Evolutionary conservation across 2,113 vertebrate species (phyloP), one percentile per base, ranked within the genome.

Genomic region (Caranx melampygus): DNA sequence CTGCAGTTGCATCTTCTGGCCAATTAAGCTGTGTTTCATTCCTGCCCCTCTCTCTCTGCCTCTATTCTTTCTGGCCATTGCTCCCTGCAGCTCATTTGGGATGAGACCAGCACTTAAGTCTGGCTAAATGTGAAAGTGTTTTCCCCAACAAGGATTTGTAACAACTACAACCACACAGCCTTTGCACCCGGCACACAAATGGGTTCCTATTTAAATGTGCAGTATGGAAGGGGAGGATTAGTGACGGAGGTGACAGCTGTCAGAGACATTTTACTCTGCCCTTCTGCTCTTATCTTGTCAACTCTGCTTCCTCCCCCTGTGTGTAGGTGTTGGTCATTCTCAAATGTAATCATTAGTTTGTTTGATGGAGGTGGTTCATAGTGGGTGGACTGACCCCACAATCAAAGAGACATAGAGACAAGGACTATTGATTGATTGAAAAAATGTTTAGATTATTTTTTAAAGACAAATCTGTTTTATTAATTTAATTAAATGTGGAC

Each of bases 121-220:
- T 61, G 69, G 42, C 79, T 59, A 83, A 91, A 87, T 75, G 75
- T 74, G 72, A 84, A 90, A 88, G 74, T 66, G 75, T 86, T 89
- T 85, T 71, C 70, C 42, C 75, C 68, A 79, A 68, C 34, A 59
- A 75, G 55, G 75, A 89, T 89, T 87, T 91, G 81, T 71, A 80
- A 67, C 83, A 68, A 73, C 60, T 58, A 21, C 0, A 11, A 57
- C n/a, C 6, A 11, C 65, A 68, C 37, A 42, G 21, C 9, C 45
- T 26, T 33, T 15, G 15, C 45, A 40, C 18, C 11, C 10, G 52
- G 31, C 31, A 66, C 34, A 71, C 44, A 70, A 62, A 75, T 51
- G 20, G 33, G 6, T 62, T 72, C 66, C 15, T 49, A 34, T 68
- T 54, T 57, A 26, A 78, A 75, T 65, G 71, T 73, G 59, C 45